Conservation (phyloP, 1,140 invertebrate species). For the Polyergus mexicanus region DNA sequence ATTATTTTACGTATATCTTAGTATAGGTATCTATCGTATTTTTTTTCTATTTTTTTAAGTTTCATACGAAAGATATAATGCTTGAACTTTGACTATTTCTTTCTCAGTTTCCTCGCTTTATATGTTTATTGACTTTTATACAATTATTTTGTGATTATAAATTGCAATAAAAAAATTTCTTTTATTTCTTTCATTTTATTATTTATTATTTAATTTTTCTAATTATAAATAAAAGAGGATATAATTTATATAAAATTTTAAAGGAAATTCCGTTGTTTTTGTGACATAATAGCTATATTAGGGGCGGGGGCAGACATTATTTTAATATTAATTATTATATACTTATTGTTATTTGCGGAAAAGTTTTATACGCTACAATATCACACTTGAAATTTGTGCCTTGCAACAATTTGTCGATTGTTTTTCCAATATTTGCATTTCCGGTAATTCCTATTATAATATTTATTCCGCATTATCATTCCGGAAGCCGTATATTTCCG, state of each 20-base stretch:
- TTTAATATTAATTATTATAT: not conserved
- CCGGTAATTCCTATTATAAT: not conserved
- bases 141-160: not conserved
- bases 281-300: not conserved
- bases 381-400: not conserved
- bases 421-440: constrained; percentile 1
- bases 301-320: not conserved
- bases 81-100: not conserved
- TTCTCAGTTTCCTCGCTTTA: not conserved
- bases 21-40: not conserved
- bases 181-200: not conserved
- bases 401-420: too few species aligned
- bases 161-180: not conserved
- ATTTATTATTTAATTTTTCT: not conserved
- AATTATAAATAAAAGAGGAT: constrained; percentile 1
- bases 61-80: not conserved
- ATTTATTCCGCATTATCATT: not conserved
- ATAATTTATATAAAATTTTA: not conserved
- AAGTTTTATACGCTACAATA: not conserved
- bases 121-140: not conserved
- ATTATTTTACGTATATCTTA: not conserved
- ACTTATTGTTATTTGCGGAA: not conserved
- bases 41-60: not conserved
- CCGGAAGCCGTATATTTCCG: not conserved
- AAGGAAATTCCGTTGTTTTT: not conserved